Percentiles rank a stretch among this genome's conserved stretches.
These are phyloP conservation scores for Altica lythri DNA, from an alignment of 2,888 invertebrate species.

Conservation along the genomic window DNA sequence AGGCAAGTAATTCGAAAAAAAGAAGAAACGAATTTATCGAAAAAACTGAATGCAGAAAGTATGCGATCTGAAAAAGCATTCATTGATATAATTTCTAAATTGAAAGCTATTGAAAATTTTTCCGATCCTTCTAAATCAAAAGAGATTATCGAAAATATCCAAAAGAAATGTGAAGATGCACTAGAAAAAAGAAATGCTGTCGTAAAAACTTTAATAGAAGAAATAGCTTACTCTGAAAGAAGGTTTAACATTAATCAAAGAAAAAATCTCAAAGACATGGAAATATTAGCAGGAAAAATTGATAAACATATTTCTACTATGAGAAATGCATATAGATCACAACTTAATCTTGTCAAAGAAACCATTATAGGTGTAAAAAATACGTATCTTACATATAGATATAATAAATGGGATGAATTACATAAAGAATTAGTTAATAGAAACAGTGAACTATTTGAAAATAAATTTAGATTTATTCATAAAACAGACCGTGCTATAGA, in stretches of 20 bases:
- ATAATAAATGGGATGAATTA: not conserved
- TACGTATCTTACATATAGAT: not conserved
- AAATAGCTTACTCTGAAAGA: slow-evolving; percentile 73
- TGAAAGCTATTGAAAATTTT: slow-evolving; percentile 64
- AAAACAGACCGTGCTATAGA: not conserved
- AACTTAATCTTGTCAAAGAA: slow-evolving; percentile 73
- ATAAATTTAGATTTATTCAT: not conserved
- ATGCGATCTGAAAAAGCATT: slow-evolving; percentile 69
- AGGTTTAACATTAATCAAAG: slow-evolving; percentile 63
- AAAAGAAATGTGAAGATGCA: slow-evolving; percentile 67
- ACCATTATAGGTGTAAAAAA: slow-evolving; percentile 49
- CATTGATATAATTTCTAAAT: slow-evolving; percentile 68
- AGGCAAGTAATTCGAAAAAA: too few species aligned
- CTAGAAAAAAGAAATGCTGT: slow-evolving; percentile 73
- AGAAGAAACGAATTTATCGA: too few species aligned
- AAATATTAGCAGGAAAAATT: slow-evolving; percentile 79
- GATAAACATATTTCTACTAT: slow-evolving; percentile 78
- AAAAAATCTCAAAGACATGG: slow-evolving; percentile 79
- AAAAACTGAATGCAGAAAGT: too few species aligned
- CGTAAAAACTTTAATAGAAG: slow-evolving; percentile 69
- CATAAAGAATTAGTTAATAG: not conserved
- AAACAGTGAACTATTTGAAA: not conserved
- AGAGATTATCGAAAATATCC: slow-evolving; percentile 70
- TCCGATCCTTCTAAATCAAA: slow-evolving; percentile 78
- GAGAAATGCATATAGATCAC: slow-evolving; percentile 74